phyloP scores from a whole-genome alignment of 2,888 invertebrate species.

The Xestia sexstrigata region DNA sequence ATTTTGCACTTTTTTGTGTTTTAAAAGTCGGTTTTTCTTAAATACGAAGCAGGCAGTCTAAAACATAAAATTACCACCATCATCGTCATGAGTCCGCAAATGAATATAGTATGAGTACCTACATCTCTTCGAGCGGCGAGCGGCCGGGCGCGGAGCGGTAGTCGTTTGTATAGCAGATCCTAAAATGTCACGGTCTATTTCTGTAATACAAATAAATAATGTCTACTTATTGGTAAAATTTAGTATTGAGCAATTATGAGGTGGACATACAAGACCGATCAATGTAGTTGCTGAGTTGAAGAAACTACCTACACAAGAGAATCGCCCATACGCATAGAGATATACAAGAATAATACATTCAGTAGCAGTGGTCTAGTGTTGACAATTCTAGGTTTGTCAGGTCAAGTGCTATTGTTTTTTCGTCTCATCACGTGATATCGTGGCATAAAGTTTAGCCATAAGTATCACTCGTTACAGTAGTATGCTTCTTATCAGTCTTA shows the following conservation, averaged over 20 bases:
- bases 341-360: neutral
- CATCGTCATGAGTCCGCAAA: neutral
- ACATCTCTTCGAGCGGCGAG: neutral
- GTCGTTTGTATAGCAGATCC: neutral
- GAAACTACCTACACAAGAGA: neutral
- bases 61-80: neutral
- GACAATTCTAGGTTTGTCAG: neutral
- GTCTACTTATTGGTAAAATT: neutral
- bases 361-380: neutral
- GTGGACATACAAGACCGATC: neutral
- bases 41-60: neutral
- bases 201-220: neutral
- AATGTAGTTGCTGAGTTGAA: neutral
- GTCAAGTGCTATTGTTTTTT: neutral
- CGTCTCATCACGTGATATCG: neutral
- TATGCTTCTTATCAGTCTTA: neutral
- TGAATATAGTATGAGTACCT: slow-evolving; percentile 21
- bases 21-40: too few relatives aligned
- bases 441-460: neutral
- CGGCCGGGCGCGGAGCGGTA: neutral
- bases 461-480: neutral
- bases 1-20: too few relatives aligned
- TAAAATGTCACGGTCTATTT: neutral
- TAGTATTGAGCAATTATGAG: neutral
- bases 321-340: neutral